phyloP scores from a whole-genome alignment of 1,140 invertebrate genomes.

The Leucophenga varia region DNA sequence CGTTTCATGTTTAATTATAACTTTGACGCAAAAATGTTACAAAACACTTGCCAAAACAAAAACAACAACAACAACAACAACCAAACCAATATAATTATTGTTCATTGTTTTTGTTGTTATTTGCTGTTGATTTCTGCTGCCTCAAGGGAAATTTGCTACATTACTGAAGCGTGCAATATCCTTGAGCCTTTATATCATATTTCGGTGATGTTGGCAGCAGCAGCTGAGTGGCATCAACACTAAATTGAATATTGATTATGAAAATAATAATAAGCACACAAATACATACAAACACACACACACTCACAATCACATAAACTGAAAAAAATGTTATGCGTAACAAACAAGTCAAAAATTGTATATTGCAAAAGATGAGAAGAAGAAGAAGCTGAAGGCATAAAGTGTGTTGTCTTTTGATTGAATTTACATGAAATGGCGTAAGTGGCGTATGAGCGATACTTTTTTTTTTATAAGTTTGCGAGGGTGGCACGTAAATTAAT shows the following conservation, averaged over 20 bases:
- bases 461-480: too few species aligned
- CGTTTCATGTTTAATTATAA: conserved; percentile 51
- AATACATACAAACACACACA: too few species aligned
- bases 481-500: too few species aligned
- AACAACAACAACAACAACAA: too few species aligned
- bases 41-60: conserved; percentile 22
- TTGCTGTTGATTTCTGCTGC: conserved; percentile 10
- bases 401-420: too few species aligned
- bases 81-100: too few species aligned
- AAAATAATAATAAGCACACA: conserved; percentile 54
- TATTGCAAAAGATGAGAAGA: too few species aligned
- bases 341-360: conserved; percentile 2
- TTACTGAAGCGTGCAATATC: conserved; percentile 16
- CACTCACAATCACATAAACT: too few species aligned
- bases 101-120: neutral
- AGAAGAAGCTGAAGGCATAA: too few species aligned
- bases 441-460: too few species aligned
- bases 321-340: conserved; percentile 51
- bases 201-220: conserved; percentile 29
- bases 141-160: conserved; percentile 41
- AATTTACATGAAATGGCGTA: too few species aligned
- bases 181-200: conserved; percentile 36
- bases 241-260: conserved; percentile 53
- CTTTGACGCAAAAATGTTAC: conserved; percentile 27
- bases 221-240: conserved; percentile 16